Evolutionary conservation across 2,888 invertebrate genomes (phyloP).

Genomic region (Ariolimax columbianus): DNA sequence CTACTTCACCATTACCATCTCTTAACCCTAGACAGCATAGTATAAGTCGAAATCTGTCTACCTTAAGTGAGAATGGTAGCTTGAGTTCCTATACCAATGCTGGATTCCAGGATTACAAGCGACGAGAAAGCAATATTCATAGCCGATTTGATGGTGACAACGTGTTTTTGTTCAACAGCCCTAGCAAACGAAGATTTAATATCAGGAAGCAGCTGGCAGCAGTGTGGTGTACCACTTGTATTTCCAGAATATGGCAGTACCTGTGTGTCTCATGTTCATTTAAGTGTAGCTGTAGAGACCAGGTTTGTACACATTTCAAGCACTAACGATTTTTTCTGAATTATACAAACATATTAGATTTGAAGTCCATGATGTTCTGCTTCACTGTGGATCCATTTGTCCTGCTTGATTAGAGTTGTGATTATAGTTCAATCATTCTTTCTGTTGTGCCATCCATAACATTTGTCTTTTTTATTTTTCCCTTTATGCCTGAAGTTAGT

Average conservation of each 20-base stretch:
- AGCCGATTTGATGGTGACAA: constrained; percentile 26
- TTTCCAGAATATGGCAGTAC: neutral
- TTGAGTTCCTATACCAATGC: neutral
- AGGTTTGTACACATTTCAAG: neutral
- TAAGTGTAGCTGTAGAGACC: constrained; percentile 30
- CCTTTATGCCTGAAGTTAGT: no score
- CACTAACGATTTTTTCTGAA: neutral
- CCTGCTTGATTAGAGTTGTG: no score
- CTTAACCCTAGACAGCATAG: neutral
- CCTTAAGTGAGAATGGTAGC: neutral
- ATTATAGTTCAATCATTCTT: no score
- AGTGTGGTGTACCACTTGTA: neutral
- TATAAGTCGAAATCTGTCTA: neutral
- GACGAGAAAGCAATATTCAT: constrained; percentile 22
- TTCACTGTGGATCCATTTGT: no score
- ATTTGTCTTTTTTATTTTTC: no score
- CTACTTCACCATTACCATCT: neutral
- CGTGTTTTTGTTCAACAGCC: constrained; percentile 18
- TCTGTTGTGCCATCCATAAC: no score
- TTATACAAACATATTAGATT: neutral
- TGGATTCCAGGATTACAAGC: constrained; percentile 23
- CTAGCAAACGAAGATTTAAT: neutral
- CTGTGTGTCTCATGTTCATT: neutral
- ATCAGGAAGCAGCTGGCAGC: constrained; percentile 4
- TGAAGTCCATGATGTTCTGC: no score